Evolutionary conservation across 1,140 invertebrate species (phyloP).

Genomic region (Drosophila prosaltans): DNA sequence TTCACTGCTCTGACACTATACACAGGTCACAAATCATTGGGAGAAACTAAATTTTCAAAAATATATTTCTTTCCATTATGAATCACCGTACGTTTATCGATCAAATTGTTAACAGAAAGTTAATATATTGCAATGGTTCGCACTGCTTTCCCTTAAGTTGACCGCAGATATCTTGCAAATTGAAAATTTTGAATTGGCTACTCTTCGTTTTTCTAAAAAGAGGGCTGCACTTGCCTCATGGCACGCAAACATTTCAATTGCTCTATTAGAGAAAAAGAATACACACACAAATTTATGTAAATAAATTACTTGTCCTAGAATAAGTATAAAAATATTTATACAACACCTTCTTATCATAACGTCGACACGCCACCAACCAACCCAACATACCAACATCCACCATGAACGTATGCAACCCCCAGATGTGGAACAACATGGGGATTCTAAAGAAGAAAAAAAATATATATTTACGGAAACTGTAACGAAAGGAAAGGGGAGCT

Average conservation of each 20-base stretch:
- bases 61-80: no score
- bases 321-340: slow-evolving; percentile 48
- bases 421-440: slow-evolving; percentile 24
- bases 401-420: slow-evolving; percentile 10
- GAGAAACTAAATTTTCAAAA: no score
- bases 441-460: neutral
- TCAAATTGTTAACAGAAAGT: no score
- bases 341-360: slow-evolving; percentile 63
- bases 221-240: neutral
- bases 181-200: slow-evolving; percentile 9
- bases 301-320: slow-evolving; percentile 39
- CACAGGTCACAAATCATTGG: no score
- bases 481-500: neutral
- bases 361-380: slow-evolving; percentile 46
- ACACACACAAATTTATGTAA: slow-evolving; percentile 18
- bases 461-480: neutral
- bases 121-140: no score
- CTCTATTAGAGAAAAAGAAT: neutral
- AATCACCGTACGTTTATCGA: no score
- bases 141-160: no score
- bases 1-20: no score
- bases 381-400: neutral
- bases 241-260: slow-evolving; percentile 8
- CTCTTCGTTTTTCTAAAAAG: no score
- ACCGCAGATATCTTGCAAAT: neutral